phyloP scores from a whole-genome alignment of 2,888 invertebrate species.

The Oxyscelio sp. region DNA sequence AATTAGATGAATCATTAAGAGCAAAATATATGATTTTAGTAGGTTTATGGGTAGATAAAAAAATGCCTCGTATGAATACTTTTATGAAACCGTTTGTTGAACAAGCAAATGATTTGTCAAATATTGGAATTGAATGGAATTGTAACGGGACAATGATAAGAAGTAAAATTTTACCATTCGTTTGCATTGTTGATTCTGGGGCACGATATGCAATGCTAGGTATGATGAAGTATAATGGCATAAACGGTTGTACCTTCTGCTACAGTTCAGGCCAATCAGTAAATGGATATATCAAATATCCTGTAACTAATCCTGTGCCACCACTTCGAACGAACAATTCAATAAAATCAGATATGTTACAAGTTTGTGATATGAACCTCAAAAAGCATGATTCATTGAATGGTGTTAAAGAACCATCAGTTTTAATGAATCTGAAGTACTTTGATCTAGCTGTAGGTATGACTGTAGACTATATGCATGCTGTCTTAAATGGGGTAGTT shows the following conservation, averaged over 20 bases:
- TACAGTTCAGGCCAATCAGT: neutral
- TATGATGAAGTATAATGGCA: constrained; percentile 64
- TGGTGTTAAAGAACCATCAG: too few species aligned
- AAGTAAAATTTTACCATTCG: constrained; percentile 60
- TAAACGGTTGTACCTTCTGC: constrained; percentile 66
- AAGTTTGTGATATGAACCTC: too few species aligned
- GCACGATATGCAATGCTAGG: constrained; percentile 38
- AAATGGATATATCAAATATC: neutral
- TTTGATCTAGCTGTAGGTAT: too few species aligned
- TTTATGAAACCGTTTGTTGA: constrained; percentile 55
- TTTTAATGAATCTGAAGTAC: too few species aligned
- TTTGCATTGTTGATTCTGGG: constrained; percentile 50
- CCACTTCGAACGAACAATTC: too few species aligned
- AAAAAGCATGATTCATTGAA: too few species aligned
- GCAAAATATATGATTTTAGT: constrained; percentile 49
- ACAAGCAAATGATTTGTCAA: constrained; percentile 56
- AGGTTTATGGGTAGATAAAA: constrained; percentile 61
- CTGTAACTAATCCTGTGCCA: too few species aligned
- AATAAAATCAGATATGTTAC: too few species aligned
- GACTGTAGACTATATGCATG: too few species aligned
- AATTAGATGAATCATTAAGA: neutral
- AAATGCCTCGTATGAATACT: constrained; percentile 49
- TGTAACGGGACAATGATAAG: constrained; percentile 27
- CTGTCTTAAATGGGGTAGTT: too few species aligned
- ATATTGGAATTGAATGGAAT: constrained; percentile 54